phyloP scores from a whole-genome alignment of 2,113 vertebrate genomes.

The Aptenodytes forsteri region DNA sequence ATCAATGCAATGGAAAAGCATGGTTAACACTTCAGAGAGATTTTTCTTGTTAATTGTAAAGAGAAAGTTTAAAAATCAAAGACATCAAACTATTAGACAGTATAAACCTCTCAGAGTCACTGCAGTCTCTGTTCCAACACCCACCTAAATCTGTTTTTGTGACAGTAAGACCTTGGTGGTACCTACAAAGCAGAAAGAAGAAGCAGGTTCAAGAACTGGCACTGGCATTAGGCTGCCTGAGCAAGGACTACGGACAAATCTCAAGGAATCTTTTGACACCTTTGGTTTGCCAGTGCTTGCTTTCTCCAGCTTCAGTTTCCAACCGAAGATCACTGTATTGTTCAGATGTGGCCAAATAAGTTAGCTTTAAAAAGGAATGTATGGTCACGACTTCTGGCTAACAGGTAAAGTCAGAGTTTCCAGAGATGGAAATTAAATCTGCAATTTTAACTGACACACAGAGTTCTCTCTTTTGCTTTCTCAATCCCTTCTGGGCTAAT shows the following conservation, averaged over 20 bases:
- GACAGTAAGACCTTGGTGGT: not conserved
- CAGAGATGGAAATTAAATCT: not conserved
- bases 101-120: not conserved
- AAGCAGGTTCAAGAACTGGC: not conserved
- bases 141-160: not conserved
- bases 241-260: not conserved
- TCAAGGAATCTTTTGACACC: not conserved
- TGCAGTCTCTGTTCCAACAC: not conserved
- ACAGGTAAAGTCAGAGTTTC: not conserved
- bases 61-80: not conserved
- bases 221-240: not conserved
- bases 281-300: not conserved
- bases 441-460: not conserved
- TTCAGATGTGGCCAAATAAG: not conserved
- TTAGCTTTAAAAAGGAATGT: not conserved
- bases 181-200: not conserved
- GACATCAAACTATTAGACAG: not conserved
- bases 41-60: not conserved
- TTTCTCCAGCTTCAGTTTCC: not conserved
- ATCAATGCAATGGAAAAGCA: not conserved
- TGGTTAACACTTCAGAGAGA: not conserved
- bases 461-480: not conserved
- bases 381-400: not conserved
- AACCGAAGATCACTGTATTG: not conserved
- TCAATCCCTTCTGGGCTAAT: not conserved